Evolutionary conservation across 2,888 invertebrate genomes (phyloP).

Genomic region (Eilema depressum): DNA sequence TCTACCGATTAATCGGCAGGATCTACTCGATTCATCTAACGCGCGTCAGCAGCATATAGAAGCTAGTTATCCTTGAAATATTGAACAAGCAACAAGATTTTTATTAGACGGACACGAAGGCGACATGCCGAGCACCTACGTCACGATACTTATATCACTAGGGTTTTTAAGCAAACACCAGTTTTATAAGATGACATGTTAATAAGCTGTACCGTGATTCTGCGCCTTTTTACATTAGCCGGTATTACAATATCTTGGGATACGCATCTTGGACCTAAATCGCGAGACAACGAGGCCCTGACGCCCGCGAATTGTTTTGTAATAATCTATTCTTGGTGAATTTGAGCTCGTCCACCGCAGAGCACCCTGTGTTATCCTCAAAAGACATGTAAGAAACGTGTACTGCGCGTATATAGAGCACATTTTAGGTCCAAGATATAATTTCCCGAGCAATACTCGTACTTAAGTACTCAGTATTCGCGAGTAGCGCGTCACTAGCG

Average conservation of each 20-base stretch:
- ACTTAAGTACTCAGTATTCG: constrained; percentile 32
- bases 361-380: too few relatives aligned
- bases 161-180: not conserved
- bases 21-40: not conserved
- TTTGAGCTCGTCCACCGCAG: too few relatives aligned
- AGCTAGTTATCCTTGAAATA: constrained; percentile 20
- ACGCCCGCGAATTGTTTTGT: too few relatives aligned
- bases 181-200: not conserved
- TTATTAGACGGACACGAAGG: constrained; percentile 3
- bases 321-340: too few relatives aligned
- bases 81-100: constrained; percentile 1
- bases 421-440: too few relatives aligned
- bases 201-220: not conserved
- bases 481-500: constrained; percentile 37
- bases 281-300: too few relatives aligned
- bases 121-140: not conserved
- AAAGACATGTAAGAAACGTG: too few relatives aligned
- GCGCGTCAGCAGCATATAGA: not conserved
- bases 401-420: too few relatives aligned
- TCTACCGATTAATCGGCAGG: too few relatives aligned
- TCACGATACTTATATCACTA: not conserved
- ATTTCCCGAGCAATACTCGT: not conserved
- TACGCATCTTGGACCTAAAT: too few relatives aligned
- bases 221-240: not conserved
- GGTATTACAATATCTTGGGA: too few relatives aligned